Evolutionary conservation across 2,797 vertebrate genomes (phyloP).

Genomic region (Crenichthys baileyi): DNA sequence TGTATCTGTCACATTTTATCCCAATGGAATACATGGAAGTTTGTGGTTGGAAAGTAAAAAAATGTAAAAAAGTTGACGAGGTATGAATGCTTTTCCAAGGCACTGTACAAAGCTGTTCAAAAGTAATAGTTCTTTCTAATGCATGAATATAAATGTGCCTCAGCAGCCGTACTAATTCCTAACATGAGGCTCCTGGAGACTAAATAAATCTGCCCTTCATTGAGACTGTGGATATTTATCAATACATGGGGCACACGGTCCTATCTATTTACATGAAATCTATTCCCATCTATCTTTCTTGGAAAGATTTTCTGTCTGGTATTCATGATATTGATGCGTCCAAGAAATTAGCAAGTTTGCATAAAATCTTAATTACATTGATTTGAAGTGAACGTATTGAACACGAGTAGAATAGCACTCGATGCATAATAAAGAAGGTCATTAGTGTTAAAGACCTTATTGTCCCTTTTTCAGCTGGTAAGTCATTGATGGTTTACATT

Average conservation of each 20-base stretch:
- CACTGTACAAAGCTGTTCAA: neutral
- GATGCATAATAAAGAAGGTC: slow-evolving; percentile 46
- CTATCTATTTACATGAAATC: slow-evolving; percentile 7
- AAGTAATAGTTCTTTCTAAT: neutral
- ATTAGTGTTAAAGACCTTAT: slow-evolving; percentile 25
- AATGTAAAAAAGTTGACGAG: neutral
- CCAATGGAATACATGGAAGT: neutral
- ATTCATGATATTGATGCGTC: slow-evolving; percentile 17
- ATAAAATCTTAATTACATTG: slow-evolving; percentile 39
- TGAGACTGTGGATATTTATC: neutral
- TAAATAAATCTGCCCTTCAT: slow-evolving; percentile 3
- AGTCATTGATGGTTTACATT: neutral
- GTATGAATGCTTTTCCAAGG: neutral
- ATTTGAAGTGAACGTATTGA: slow-evolving; percentile 34
- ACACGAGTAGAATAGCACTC: slow-evolving; percentile 23
- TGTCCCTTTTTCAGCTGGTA: slow-evolving; percentile 8
- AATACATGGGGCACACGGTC: neutral
- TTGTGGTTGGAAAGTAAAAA: neutral
- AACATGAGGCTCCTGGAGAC: neutral
- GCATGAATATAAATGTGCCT: neutral
- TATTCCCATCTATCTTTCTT: neutral
- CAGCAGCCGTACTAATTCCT: neutral
- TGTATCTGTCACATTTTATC: neutral
- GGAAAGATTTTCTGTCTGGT: slow-evolving; percentile 28
- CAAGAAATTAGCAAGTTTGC: slow-evolving; percentile 35